These are phyloP conservation scores for Podarcis lilfordi DNA, from an alignment of 2,797 vertebrate genomes.

Conservation along the genomic window DNA sequence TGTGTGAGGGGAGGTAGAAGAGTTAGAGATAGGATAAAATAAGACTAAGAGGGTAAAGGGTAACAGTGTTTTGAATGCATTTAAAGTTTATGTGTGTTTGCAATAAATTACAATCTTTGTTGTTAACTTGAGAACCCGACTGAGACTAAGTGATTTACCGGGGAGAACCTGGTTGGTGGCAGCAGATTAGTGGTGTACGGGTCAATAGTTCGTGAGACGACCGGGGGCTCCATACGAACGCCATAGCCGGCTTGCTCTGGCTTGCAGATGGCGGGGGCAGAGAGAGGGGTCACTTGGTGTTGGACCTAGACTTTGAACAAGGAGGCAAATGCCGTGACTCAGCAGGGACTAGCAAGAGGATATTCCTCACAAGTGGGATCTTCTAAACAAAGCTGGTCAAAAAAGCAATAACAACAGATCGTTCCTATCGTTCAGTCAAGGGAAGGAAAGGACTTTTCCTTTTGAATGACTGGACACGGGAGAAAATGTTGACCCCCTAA, in stretches of 20 bases:
- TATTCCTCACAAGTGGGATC: constrained; percentile 41
- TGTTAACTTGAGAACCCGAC: no score
- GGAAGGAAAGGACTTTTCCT: background rate
- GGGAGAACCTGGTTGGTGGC: no score
- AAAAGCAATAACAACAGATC: background rate
- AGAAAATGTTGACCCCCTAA: background rate
- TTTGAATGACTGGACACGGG: background rate
- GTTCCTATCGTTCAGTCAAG: constrained; percentile 2
- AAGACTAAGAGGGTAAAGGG: no score
- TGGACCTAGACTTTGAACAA: background rate
- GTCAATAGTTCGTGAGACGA: no score
- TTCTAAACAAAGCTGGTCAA: background rate
- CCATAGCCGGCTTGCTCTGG: background rate
- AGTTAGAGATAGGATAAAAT: no score
- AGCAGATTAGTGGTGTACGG: no score
- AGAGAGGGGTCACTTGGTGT: background rate
- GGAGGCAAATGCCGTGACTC: background rate
- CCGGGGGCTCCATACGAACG: no score
- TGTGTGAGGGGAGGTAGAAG: no score
- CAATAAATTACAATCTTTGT: no score
- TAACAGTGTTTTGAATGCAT: no score
- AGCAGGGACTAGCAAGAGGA: background rate
- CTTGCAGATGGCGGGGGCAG: background rate
- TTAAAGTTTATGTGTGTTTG: no score
- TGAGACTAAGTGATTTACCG: no score